phyloP scores from a whole-genome alignment of 2,113 vertebrate genomes.

The Leiothrix lutea region DNA sequence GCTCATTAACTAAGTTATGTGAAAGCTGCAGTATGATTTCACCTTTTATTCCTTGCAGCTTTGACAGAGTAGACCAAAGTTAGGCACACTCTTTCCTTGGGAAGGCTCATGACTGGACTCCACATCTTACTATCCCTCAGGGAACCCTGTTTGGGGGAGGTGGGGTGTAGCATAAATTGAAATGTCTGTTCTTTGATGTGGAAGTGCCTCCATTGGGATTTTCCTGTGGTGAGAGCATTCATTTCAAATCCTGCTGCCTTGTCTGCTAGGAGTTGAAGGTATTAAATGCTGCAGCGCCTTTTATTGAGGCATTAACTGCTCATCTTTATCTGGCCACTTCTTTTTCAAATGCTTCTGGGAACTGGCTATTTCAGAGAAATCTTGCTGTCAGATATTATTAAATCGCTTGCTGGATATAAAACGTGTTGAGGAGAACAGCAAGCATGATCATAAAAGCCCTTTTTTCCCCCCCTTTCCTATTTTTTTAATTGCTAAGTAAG shows the following conservation, averaged over 20 bases:
- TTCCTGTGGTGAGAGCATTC: neutral
- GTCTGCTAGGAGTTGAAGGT: neutral
- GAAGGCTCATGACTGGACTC: neutral
- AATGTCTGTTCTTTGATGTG: neutral
- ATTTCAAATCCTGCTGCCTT: neutral
- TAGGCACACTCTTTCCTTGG: neutral
- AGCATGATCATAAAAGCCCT: neutral
- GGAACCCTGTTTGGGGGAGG: neutral
- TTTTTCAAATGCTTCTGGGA: neutral
- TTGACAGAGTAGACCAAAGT: neutral
- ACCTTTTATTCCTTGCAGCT: neutral
- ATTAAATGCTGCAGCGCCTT: neutral
- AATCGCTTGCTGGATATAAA: neutral
- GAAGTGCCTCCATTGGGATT: neutral
- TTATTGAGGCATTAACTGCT: neutral
- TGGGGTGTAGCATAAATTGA: neutral
- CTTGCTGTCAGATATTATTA: neutral
- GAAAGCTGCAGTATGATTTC: neutral
- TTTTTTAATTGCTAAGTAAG: neutral
- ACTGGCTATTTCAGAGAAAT: neutral
- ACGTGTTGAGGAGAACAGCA: neutral
- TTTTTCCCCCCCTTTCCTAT: fast-evolving
- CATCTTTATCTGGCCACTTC: neutral
- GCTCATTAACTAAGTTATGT: neutral
- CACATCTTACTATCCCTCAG: neutral